These are phyloP conservation scores for Premnoplex brunnescens DNA, from an alignment of 2,797 vertebrate genomes.

Conservation along the genomic window DNA sequence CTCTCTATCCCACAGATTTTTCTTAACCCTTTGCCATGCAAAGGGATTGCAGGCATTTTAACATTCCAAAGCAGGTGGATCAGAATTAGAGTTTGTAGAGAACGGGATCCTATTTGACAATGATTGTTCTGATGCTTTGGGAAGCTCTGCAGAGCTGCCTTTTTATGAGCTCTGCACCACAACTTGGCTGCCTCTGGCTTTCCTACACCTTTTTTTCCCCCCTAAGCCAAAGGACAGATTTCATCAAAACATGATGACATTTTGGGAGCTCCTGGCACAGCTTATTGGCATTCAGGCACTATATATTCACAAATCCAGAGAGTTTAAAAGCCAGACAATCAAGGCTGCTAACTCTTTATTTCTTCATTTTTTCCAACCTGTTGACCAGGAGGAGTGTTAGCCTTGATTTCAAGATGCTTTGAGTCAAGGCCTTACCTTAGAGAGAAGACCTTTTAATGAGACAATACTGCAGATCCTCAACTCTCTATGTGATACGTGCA, in stretches of 20 bases:
- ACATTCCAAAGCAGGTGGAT: neutral
- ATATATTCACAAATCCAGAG: neutral
- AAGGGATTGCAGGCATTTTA: neutral
- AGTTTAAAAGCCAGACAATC: neutral
- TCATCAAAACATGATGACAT: neutral
- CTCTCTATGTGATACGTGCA: neutral
- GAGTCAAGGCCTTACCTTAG: neutral
- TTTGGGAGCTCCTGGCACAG: neutral
- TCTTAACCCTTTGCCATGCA: neutral
- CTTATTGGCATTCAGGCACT: neutral
- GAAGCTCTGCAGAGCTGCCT: neutral
- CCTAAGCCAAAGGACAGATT: neutral
- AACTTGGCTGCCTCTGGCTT: neutral
- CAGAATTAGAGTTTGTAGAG: neutral
- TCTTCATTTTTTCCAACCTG: neutral
- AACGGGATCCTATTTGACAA: neutral
- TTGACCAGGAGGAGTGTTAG: neutral
- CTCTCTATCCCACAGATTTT: neutral
- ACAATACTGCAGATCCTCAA: neutral
- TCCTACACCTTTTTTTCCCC: neutral
- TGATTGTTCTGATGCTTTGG: rapidly evolving
- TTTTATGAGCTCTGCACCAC: neutral
- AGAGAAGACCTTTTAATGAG: neutral
- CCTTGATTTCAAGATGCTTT: neutral
- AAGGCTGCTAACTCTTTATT: neutral